phyloP scores from a whole-genome alignment of 2,797 vertebrate genomes.

The Lagorchestes hirsutus region DNA sequence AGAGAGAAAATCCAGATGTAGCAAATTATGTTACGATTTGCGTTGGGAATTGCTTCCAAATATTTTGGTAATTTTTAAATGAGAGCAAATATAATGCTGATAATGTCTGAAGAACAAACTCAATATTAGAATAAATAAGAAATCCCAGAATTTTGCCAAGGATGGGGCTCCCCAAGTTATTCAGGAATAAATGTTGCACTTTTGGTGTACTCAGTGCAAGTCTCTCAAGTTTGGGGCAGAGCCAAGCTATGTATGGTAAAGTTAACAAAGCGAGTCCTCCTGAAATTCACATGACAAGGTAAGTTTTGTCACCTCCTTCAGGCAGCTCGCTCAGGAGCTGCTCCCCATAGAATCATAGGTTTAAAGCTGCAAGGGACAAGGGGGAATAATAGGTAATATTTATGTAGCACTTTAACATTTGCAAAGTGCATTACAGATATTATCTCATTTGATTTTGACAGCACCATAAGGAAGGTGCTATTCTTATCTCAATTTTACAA shows the following conservation, averaged over 20 bases:
- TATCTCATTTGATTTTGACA: not conserved
- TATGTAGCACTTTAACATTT: not conserved
- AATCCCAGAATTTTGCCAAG: too few relatives aligned
- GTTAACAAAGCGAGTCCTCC: not conserved
- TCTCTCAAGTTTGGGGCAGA: not conserved
- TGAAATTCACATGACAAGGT: not conserved
- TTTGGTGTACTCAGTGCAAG: not conserved
- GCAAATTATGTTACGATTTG: conserved; percentile 24
- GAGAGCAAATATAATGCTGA: not conserved
- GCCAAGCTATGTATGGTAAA: not conserved
- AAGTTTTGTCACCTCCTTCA: not conserved
- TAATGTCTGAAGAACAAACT: not conserved
- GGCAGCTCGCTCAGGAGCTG: not conserved
- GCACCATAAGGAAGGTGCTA: not conserved
- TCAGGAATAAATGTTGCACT: not conserved
- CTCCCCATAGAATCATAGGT: not conserved
- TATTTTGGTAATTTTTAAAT: conserved; percentile 31
- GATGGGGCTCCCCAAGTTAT: not conserved
- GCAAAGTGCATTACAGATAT: not conserved
- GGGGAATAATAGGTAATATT: not conserved
- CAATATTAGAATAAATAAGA: not conserved
- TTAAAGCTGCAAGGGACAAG: not conserved
- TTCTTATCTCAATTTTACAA: not conserved
- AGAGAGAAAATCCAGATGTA: not conserved
- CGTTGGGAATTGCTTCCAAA: conserved; percentile 10